Evolutionary conservation across 2,113 vertebrate species (phyloP).

Genomic region (Hemicordylus capensis): DNA sequence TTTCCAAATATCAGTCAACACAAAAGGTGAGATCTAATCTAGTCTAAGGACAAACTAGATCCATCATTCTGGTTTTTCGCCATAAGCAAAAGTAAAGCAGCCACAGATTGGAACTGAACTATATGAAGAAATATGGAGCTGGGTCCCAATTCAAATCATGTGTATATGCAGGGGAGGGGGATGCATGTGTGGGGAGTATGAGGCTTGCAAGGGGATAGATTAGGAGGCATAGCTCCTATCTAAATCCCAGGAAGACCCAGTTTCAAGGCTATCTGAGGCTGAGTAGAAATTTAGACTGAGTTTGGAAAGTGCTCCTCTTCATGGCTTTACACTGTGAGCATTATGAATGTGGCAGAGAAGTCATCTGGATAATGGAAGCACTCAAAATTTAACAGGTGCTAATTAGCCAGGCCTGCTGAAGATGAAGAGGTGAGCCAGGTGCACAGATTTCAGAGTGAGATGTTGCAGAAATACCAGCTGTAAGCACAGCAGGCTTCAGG

Average conservation of each 20-base stretch:
- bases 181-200: neutral
- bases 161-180: no score
- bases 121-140: neutral
- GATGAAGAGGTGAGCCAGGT: slow-evolving; percentile 2
- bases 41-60: no score
- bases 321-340: neutral
- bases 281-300: neutral
- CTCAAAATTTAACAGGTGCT: neutral
- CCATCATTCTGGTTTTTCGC: neutral
- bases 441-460: neutral
- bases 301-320: neutral
- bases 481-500: neutral
- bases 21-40: no score
- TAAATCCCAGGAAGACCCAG: neutral
- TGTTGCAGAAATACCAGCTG: slow-evolving; percentile 13
- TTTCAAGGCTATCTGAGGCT: neutral
- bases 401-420: neutral
- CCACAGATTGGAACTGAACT: neutral
- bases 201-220: neutral
- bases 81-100: neutral
- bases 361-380: neutral
- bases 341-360: neutral
- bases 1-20: no score
- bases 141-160: neutral
- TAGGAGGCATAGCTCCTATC: neutral